Percentiles rank a stretch among this genome's conserved stretches.
These are phyloP conservation scores for Digitonthophagus gazella DNA, from an alignment of 2,888 invertebrate species.

Conservation along the genomic window DNA sequence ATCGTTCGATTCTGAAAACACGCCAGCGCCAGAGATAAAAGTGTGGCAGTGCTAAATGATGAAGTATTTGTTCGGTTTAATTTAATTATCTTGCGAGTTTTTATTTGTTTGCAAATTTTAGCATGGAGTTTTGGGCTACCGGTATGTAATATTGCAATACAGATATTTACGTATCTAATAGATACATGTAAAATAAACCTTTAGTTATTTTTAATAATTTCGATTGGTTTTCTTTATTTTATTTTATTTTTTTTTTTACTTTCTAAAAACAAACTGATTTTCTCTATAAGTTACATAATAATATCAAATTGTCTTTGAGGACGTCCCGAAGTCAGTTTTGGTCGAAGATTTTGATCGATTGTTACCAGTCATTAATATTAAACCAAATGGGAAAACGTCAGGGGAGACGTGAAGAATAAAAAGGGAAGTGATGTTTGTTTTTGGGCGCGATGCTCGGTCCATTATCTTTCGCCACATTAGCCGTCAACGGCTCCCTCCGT, in stretches of 20 bases:
- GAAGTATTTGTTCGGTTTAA: neutral
- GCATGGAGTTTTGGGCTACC: neutral
- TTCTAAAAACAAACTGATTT: too few species aligned
- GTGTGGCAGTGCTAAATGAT: neutral
- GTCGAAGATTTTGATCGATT: neutral
- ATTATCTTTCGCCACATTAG: constrained; percentile 41
- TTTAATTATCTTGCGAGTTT: neutral
- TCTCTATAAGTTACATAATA: too few species aligned
- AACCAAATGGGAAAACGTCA: constrained; percentile 3
- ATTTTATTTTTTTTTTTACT: too few species aligned
- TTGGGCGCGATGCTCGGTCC: constrained; percentile 37
- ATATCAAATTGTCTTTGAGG: neutral
- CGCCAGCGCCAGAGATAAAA: neutral
- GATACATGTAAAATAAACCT: neutral
- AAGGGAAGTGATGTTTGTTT: constrained; percentile 38
- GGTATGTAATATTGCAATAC: neutral
- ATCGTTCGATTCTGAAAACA: neutral
- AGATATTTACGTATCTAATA: neutral
- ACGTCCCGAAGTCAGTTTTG: neutral
- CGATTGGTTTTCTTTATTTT: too few species aligned
- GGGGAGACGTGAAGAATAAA: constrained; percentile 37
- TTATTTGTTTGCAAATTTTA: neutral
- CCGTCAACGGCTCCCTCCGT: constrained; percentile 38
- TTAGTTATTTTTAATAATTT: too few species aligned
- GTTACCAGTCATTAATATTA: constrained; percentile 7